These are phyloP conservation scores for Berghia stephanieae DNA, from an alignment of 1,140 invertebrate genomes.

Conservation along the genomic window DNA sequence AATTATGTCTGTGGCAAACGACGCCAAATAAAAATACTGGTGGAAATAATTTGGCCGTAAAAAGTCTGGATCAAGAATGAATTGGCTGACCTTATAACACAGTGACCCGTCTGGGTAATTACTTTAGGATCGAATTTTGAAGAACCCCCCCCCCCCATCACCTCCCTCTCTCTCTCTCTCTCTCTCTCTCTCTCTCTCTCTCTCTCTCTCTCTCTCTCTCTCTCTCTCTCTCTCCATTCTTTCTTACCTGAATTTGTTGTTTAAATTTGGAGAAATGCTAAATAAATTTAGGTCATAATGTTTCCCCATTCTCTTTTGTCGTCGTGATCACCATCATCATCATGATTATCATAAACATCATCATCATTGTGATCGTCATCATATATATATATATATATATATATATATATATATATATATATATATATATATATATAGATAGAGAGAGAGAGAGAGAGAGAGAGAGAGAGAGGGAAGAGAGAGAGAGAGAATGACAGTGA, in stretches of 20 bases:
- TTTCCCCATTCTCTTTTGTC: background rate
- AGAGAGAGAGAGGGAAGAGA: background rate
- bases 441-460: no score
- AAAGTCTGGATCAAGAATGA: no score
- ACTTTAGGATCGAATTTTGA: background rate
- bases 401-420: background rate
- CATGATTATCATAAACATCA: no score
- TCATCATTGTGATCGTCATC: background rate
- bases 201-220: conserved; percentile 11
- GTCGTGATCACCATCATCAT: no score
- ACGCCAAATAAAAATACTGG: background rate
- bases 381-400: background rate
- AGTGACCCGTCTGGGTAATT: background rate
- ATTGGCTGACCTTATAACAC: background rate
- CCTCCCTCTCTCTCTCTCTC: background rate
- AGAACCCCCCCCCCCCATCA: background rate
- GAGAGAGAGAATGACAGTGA: background rate
- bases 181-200: conserved; percentile 8
- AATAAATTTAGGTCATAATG: background rate
- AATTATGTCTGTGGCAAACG: background rate
- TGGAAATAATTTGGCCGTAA: background rate
- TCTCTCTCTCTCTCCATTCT: background rate
- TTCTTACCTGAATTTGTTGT: background rate
- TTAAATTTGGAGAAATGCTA: background rate
- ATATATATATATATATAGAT: no score